These are phyloP conservation scores for Eucidaris tribuloides DNA, from an alignment of 35 echinoderm and acorn worm genomes.

Conservation along the genomic window DNA sequence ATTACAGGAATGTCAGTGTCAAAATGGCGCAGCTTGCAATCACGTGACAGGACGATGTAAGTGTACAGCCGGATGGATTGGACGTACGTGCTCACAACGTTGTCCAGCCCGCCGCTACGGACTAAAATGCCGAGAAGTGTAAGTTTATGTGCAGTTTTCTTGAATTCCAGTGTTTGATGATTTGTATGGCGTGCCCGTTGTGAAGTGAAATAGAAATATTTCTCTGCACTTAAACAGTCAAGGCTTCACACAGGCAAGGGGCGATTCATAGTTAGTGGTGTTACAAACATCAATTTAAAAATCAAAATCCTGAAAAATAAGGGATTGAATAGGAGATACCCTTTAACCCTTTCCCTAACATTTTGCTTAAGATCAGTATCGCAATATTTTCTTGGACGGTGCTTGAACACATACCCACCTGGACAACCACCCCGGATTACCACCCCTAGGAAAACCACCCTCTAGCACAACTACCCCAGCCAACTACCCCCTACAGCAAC, in stretches of 20 bases:
- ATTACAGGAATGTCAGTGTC: constrained; percentile 51
- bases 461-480: too few species aligned
- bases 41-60: constrained; percentile 49
- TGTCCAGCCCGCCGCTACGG: constrained; percentile 49
- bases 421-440: too few species aligned
- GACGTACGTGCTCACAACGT: constrained; percentile 4
- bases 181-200: neutral
- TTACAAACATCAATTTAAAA: neutral
- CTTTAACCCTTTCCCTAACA: too few species aligned
- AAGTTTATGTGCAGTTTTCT: too few species aligned
- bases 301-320: neutral
- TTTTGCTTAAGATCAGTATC: too few species aligned
- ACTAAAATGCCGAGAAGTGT: constrained; percentile 30
- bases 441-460: too few species aligned
- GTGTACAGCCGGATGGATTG: constrained; percentile 58
- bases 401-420: too few species aligned
- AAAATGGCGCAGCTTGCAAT: constrained; percentile 70
- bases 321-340: too few species aligned
- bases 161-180: too few species aligned
- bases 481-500: too few species aligned
- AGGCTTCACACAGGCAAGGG: neutral
- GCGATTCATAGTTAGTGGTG: neutral
- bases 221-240: neutral
- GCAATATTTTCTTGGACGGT: too few species aligned
- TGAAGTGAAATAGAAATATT: neutral